phyloP scores from a whole-genome alignment of 2,113 vertebrate genomes.

The Apus apus region DNA sequence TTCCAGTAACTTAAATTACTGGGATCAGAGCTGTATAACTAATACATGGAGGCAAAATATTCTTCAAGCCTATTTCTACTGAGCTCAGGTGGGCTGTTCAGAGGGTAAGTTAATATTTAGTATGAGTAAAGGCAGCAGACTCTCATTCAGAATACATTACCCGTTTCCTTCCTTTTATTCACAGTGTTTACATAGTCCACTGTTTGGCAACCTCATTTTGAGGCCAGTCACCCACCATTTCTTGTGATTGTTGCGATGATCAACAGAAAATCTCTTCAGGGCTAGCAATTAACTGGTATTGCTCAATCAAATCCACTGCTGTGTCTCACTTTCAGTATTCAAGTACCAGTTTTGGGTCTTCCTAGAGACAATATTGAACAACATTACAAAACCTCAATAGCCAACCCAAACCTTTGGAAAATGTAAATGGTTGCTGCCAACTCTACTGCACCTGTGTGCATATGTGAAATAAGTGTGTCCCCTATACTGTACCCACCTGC shows the following conservation, averaged over 20 bases:
- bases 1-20: background rate
- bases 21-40: background rate
- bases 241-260: conserved; percentile 47
- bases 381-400: background rate
- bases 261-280: conserved; percentile 32
- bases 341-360: background rate
- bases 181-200: conserved; percentile 44
- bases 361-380: background rate
- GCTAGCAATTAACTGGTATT: background rate
- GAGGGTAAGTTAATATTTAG: background rate
- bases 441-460: background rate
- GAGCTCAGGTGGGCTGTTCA: background rate
- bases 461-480: background rate
- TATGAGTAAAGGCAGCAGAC: background rate
- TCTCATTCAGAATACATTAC: conserved; percentile 1
- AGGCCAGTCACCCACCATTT: conserved; percentile 37
- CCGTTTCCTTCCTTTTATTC: conserved; percentile 37
- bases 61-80: background rate
- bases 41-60: background rate
- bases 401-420: conserved; percentile 2
- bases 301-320: background rate
- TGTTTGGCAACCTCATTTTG: conserved; percentile 50
- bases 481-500: background rate
- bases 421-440: background rate
- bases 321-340: background rate